Percentiles rank a stretch among this genome's conserved stretches.
Conservation (phyloP, 2,888 invertebrate genomes). For the Agrilus biguttatus region DNA sequence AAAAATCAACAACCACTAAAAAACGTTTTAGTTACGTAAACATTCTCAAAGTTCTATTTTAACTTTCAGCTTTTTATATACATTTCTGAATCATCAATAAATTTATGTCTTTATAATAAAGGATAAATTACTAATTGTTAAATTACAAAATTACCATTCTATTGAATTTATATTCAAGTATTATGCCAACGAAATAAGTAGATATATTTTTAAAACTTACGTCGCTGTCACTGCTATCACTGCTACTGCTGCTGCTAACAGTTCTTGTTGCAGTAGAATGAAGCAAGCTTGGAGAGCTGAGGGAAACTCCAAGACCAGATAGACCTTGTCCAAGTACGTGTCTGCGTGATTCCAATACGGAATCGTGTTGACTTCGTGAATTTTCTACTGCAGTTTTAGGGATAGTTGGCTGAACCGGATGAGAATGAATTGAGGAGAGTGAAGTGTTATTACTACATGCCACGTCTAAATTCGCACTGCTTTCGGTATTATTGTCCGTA, state of each 20-base stretch:
- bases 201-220: no score
- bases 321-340: slow-evolving; percentile 16
- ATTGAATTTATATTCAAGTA: no score
- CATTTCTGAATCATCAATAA: no score
- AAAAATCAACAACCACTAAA: neutral
- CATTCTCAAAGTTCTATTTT: neutral
- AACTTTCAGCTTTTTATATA: no score
- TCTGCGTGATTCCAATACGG: slow-evolving; percentile 9
- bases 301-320: slow-evolving; percentile 25
- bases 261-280: slow-evolving; percentile 26
- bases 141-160: no score
- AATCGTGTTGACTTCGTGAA: slow-evolving; percentile 7
- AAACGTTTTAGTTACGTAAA: neutral
- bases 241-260: slow-evolving; percentile 31
- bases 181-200: no score
- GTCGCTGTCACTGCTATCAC: slow-evolving; percentile 20
- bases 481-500: no score
- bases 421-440: slow-evolving; percentile 18
- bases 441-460: slow-evolving; percentile 15
- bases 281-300: slow-evolving; percentile 30
- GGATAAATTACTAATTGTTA: no score
- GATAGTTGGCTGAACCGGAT: slow-evolving; percentile 8
- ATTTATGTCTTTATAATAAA: no score
- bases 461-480: slow-evolving; percentile 2
- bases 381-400: slow-evolving; percentile 10